Evolutionary conservation across 2,888 invertebrate genomes (phyloP).

Genomic region (Drosophila dives): DNA sequence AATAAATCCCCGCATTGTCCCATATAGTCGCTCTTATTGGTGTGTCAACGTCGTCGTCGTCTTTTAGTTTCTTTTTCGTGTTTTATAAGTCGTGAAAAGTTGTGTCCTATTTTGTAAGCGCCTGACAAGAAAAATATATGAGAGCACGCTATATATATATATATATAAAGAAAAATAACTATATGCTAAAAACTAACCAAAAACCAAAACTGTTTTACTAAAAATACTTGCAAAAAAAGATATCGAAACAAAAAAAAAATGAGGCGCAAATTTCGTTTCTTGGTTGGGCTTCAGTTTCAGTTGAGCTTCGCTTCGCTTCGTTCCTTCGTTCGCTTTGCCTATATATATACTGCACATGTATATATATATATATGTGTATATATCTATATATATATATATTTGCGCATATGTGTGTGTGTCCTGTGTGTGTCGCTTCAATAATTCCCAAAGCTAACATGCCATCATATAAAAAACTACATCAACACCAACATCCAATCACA

Average conservation of each 20-base stretch:
- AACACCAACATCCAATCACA: conserved; percentile 36
- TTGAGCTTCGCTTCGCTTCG: conserved; percentile 34
- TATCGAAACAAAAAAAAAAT: neutral
- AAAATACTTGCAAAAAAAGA: conserved; percentile 32
- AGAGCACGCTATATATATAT: conserved; percentile 43
- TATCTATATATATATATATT: neutral
- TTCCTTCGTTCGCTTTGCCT: conserved; percentile 20
- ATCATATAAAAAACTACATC: conserved; percentile 37
- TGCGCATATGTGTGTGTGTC: conserved; percentile 35
- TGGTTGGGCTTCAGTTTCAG: conserved; percentile 49
- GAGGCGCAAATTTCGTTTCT: conserved; percentile 34
- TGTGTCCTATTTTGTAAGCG: conserved; percentile 60
- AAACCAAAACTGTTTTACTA: conserved; percentile 76
- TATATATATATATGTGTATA: conserved; percentile 7
- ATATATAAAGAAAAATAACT: conserved; percentile 40
- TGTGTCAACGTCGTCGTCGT: conserved; percentile 40
- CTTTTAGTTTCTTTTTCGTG: conserved; percentile 30
- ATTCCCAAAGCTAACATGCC: conserved; percentile 48
- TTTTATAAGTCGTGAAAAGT: conserved; percentile 44
- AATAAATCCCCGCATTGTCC: conserved; percentile 17
- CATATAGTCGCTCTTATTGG: conserved; percentile 42
- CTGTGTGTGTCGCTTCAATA: conserved; percentile 54
- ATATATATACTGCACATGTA: neutral
- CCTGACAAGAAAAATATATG: conserved; percentile 54
- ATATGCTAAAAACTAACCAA: conserved; percentile 69